Percentiles rank a stretch among this genome's conserved stretches.
Evolutionary conservation across 2,113 vertebrate genomes (phyloP).

Genomic region (Oophaga pumilio): DNA sequence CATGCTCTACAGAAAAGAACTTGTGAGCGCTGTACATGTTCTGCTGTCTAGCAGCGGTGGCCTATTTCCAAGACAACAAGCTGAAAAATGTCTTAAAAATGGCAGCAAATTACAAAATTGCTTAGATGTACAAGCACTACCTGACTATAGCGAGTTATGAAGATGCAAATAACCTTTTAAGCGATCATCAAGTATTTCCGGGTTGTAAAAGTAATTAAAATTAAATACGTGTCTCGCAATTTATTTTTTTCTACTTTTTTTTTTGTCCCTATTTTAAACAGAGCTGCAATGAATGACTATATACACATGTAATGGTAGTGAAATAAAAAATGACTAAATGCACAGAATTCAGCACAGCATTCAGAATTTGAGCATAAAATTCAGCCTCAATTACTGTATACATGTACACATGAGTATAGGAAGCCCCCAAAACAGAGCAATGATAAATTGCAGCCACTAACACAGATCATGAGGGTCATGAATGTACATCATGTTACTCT

Average conservation of each 20-base stretch:
- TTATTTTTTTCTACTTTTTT: neutral
- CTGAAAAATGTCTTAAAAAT: too few species aligned
- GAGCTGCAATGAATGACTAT: neutral
- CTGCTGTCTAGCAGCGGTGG: too few species aligned
- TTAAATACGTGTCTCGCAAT: neutral
- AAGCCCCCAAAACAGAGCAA: constrained; percentile 15
- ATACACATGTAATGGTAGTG: constrained; percentile 16
- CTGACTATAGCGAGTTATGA: too few species aligned
- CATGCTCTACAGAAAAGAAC: too few species aligned
- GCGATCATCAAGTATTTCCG: neutral
- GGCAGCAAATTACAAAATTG: too few species aligned
- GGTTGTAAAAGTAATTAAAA: neutral
- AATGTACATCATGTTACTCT: neutral
- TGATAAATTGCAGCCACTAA: neutral
- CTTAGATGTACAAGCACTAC: too few species aligned
- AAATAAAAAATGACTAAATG: neutral
- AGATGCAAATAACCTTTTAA: too few species aligned
- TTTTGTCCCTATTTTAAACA: neutral
- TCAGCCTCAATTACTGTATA: neutral
- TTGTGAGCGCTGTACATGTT: too few species aligned
- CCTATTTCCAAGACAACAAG: too few species aligned
- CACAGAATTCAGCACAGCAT: neutral
- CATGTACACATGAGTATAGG: constrained; percentile 17
- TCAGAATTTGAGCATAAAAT: too few species aligned
- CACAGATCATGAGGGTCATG: neutral